Evolutionary conservation across 2,113 vertebrate genomes (phyloP).

Genomic region (Poeciliopsis retropinna): DNA sequence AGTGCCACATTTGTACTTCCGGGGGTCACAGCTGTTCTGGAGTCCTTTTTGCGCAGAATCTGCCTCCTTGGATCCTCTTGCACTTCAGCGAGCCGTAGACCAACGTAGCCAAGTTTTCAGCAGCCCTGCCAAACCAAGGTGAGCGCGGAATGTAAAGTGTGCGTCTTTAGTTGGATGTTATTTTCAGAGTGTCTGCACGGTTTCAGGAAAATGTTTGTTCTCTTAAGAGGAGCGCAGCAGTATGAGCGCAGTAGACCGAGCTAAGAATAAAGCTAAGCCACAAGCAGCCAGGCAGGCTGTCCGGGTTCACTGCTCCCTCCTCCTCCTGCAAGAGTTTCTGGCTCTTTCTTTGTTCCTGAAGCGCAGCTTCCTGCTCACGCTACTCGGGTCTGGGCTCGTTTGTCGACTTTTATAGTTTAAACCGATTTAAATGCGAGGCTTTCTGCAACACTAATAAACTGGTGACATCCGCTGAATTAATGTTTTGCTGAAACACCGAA

Average conservation of each 20-base stretch:
- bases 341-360: slow-evolving; percentile 39
- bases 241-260: not conserved
- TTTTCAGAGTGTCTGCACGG: not conserved
- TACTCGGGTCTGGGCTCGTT: not conserved
- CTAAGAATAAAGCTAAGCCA: slow-evolving; percentile 54
- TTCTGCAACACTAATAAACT: not conserved
- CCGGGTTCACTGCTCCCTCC: slow-evolving; percentile 23
- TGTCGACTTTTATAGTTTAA: not conserved
- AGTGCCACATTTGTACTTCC: slow-evolving; percentile 24
- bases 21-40: not conserved
- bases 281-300: not conserved
- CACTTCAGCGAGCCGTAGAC: slow-evolving; percentile 15
- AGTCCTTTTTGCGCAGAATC: slow-evolving; percentile 17
- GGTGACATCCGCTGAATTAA: not conserved
- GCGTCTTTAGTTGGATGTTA: accelerated
- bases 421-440: too few species aligned
- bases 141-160: slow-evolving; percentile 8
- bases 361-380: not conserved
- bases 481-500: not conserved
- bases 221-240: not conserved
- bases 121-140: slow-evolving; percentile 37
- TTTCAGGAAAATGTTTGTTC: accelerated
- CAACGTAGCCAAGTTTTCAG: slow-evolving; percentile 6
- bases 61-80: slow-evolving; percentile 9
- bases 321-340: slow-evolving; percentile 20